Evolutionary conservation across 2,888 invertebrate species (phyloP), one percentile per base, ranked within the genome.

Genomic region (Drosophila austrosaltans): DNA sequence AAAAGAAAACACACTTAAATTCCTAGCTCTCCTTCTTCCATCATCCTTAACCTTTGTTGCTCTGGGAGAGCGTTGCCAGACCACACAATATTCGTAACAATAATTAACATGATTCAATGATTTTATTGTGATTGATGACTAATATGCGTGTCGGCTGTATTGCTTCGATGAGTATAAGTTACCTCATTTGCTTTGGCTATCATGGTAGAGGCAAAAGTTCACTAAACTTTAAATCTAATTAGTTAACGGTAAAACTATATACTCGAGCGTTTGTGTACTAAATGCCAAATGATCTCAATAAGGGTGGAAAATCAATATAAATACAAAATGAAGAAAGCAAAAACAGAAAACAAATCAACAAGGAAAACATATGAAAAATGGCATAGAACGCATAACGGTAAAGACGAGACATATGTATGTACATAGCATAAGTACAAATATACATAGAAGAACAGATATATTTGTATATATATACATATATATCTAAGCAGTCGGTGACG

Each of bases 191-290:
- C 3, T 22, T 48, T n/a, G 42, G 16, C 42, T 42, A n/a, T 42
- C 40, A 42, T 6, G 5, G 16, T 6, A 2, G 42, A 16, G 16
- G 16, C 16, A 1, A 48, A 48, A 25, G 79, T 81, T 78, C 77
- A 70, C 54, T 39, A 70, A 62, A 67, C 80, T 69, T 66, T 59
- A 61, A 81, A 78, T 69, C 78, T 66, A 72, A 81, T 82, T 81
- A 79, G 69, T 20, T 30, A 40, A 25, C 40, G 53, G 58, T 30
- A 42, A 63, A 25, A 40, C 59, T 53, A n/a, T 39, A 32, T 32
- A 32, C 7, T 1, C 8, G 1, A 10, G 2, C 8, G 8, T 36
- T 1, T 36, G 2, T 36, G 10, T 36, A 2, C 36, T 28, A 65
- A 39, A 30, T 40, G 22, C 7, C 48, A 36, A 20, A 48, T 56